These are phyloP conservation scores for Tachysurus vachellii DNA, from an alignment of 2,113 vertebrate species.

Conservation along the genomic window DNA sequence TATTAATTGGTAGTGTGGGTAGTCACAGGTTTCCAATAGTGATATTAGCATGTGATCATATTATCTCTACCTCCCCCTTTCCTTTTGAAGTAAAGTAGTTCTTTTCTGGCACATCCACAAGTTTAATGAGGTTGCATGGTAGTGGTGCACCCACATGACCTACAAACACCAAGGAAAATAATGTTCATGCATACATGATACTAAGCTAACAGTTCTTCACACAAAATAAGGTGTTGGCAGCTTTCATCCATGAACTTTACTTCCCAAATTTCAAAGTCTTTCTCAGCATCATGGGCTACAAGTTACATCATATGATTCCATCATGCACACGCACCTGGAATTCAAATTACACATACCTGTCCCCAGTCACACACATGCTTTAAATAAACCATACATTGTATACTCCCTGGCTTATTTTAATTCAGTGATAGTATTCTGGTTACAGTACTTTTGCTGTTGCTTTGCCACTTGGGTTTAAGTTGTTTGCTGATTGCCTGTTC, in stretches of 20 bases:
- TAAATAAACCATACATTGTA: no score
- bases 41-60: not conserved
- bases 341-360: not conserved
- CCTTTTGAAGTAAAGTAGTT: slow-evolving; percentile 94
- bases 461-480: no score
- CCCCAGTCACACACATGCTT: no score
- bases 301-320: not conserved
- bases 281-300: not conserved
- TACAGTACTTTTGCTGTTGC: no score
- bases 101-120: slow-evolving; percentile 92
- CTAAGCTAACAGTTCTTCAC: not conserved
- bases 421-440: no score
- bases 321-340: not conserved
- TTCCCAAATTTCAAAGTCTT: not conserved
- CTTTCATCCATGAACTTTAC: not conserved
- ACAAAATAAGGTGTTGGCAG: not conserved
- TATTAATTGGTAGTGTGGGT: not conserved
- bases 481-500: not conserved
- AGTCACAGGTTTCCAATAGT: not conserved
- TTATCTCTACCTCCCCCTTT: slow-evolving; percentile 87
- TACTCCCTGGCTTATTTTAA: no score
- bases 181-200: not conserved
- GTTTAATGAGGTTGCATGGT: slow-evolving; percentile 93
- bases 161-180: slow-evolving; percentile 58
- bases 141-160: slow-evolving; percentile 95